Conservation (phyloP, 2,888 invertebrate genomes). For the Drosophila villosipedis region DNA sequence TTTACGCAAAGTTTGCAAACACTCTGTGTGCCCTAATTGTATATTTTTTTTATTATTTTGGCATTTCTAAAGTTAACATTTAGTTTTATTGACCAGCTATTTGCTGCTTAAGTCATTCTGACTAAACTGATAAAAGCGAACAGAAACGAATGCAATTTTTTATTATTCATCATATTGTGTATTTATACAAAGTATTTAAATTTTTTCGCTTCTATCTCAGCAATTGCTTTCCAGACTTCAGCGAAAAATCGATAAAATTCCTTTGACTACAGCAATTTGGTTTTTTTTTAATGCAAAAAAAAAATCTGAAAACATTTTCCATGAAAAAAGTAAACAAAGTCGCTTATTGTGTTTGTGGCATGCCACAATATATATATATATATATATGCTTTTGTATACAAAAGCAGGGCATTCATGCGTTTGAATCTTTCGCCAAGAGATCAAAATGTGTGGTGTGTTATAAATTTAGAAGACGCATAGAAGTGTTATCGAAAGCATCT, state of each 20-base stretch:
- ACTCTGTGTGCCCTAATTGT: constrained; percentile 1
- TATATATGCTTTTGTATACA: constrained; percentile 44
- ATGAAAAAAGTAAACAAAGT: constrained; percentile 42
- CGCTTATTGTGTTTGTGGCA: constrained; percentile 42
- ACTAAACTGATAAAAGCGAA: constrained; percentile 5
- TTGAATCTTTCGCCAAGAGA: constrained; percentile 9
- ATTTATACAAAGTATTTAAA: neutral
- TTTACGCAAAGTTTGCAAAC: constrained; percentile 15
- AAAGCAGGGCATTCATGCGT: constrained; percentile 37
- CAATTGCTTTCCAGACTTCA: constrained; percentile 18
- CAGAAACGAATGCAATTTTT: neutral
- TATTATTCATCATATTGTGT: constrained; percentile 1
- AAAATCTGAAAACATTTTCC: constrained; percentile 17
- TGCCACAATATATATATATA: constrained; percentile 35
- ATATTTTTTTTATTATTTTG: neutral
- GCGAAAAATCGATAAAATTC: constrained; percentile 16
- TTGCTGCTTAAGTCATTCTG: neutral
- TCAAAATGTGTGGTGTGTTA: neutral
- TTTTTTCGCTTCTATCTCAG: neutral
- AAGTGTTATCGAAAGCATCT: constrained; percentile 15
- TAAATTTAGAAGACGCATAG: constrained; percentile 5
- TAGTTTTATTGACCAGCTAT: constrained; percentile 1
- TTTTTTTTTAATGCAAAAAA: constrained; percentile 7
- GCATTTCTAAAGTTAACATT: neutral
- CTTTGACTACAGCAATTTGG: neutral